Conservation (phyloP, 2,113 vertebrate species). For the Delphinus delphis region DNA sequence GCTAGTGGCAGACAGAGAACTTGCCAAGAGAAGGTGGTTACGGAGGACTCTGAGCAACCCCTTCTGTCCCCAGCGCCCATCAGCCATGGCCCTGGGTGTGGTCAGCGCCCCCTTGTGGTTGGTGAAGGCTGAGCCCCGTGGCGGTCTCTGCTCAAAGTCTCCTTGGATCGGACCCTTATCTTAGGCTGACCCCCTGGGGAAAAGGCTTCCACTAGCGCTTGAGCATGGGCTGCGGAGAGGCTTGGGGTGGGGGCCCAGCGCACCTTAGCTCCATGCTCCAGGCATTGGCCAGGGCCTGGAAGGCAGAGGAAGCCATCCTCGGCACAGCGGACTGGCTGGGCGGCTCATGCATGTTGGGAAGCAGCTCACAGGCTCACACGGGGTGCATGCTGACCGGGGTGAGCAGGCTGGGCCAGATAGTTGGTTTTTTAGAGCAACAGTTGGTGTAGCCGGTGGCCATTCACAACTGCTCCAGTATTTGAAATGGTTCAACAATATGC, state of each 20-base stretch:
- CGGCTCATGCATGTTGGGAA: slow-evolving; percentile 83
- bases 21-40: neutral
- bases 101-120: slow-evolving; percentile 29
- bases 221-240: slow-evolving; percentile 26
- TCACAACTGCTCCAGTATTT: slow-evolving; percentile 8
- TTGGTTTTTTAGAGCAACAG: slow-evolving; percentile 88
- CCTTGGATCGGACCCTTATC: neutral
- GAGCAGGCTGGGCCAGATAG: slow-evolving; percentile 81
- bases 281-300: neutral
- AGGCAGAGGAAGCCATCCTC: neutral
- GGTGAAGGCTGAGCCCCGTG: neutral
- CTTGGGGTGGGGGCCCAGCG: neutral
- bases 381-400: slow-evolving; percentile 86
- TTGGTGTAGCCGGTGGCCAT: slow-evolving; percentile 8
- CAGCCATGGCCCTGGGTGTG: neutral
- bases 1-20: neutral
- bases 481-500: slow-evolving; percentile 36
- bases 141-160: neutral
- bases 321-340: slow-evolving; percentile 72
- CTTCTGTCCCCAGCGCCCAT: neutral
- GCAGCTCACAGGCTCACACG: slow-evolving; percentile 56
- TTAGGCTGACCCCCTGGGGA: neutral
- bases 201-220: slow-evolving; percentile 30
- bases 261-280: neutral
- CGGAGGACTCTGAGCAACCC: neutral